Conservation (phyloP, 2,888 invertebrate species). For the Dryococelus australis region DNA sequence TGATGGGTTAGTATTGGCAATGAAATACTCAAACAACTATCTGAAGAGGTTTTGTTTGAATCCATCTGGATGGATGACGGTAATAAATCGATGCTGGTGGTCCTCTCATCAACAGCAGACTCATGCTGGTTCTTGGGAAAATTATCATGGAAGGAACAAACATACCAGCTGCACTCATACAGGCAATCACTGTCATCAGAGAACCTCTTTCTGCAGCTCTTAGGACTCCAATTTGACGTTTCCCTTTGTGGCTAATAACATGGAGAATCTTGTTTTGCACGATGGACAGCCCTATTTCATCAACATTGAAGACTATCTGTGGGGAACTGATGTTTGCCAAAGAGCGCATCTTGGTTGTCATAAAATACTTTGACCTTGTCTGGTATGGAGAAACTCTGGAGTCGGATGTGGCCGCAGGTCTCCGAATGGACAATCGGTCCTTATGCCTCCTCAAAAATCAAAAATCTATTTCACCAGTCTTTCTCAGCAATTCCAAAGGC, state of each 20-base stretch:
- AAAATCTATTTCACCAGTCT: background rate
- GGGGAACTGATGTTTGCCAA: background rate
- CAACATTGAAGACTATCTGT: slow-evolving; percentile 23
- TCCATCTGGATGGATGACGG: background rate
- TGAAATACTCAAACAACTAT: background rate
- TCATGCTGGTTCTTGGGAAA: slow-evolving; percentile 11
- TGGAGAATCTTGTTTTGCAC: background rate
- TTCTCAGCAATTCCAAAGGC: background rate
- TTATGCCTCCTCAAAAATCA: slow-evolving; percentile 22
- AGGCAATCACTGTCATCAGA: background rate
- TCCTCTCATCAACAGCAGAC: background rate
- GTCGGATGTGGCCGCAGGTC: background rate
- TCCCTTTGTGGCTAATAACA: background rate
- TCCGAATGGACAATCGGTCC: background rate
- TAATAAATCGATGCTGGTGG: slow-evolving; percentile 1
- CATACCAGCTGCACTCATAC: slow-evolving; percentile 18
- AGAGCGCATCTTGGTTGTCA: background rate
- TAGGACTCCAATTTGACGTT: background rate
- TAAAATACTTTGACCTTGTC: background rate
- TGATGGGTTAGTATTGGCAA: background rate
- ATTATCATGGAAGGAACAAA: slow-evolving; percentile 23
- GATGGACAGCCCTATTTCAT: slow-evolving; percentile 4
- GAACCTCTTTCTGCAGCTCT: slow-evolving; percentile 8
- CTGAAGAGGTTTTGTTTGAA: background rate
- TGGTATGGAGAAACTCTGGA: background rate